Conservation (phyloP, 2,113 vertebrate species). For the Rynchops niger region DNA sequence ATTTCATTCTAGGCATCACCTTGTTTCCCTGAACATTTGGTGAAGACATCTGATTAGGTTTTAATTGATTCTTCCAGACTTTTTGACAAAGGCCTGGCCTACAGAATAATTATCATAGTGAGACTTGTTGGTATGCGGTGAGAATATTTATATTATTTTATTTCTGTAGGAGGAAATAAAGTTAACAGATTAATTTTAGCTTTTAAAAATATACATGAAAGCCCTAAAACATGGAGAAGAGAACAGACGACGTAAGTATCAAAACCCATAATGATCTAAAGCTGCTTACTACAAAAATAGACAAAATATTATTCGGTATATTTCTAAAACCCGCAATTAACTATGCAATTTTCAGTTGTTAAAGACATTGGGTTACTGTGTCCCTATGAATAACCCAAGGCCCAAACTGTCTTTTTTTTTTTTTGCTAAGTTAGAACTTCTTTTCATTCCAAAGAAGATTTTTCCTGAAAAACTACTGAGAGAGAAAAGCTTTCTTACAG, state of each 20-base stretch:
- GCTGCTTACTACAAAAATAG: neutral
- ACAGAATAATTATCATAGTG: neutral
- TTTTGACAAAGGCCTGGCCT: neutral
- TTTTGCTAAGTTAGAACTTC: neutral
- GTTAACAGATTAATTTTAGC: neutral
- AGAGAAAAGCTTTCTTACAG: neutral
- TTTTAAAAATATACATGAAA: neutral
- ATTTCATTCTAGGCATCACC: neutral
- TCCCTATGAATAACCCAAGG: neutral
- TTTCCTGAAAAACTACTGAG: neutral
- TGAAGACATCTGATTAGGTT: neutral
- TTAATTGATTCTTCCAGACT: neutral
- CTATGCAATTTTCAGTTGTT: neutral
- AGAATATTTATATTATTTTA: neutral
- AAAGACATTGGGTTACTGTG: neutral
- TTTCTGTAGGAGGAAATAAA: neutral
- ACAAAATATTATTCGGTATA: neutral
- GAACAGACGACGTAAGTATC: neutral
- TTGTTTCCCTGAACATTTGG: neutral
- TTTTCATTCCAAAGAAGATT: neutral
- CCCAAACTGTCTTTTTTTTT: neutral
- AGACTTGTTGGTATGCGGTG: neutral
- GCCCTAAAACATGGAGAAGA: neutral
- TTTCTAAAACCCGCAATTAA: neutral
- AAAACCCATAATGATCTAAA: neutral